Base-by-base conservation (phyloP, 2,113 vertebrate genomes). In the Ophiodon elongatus region DNA sequence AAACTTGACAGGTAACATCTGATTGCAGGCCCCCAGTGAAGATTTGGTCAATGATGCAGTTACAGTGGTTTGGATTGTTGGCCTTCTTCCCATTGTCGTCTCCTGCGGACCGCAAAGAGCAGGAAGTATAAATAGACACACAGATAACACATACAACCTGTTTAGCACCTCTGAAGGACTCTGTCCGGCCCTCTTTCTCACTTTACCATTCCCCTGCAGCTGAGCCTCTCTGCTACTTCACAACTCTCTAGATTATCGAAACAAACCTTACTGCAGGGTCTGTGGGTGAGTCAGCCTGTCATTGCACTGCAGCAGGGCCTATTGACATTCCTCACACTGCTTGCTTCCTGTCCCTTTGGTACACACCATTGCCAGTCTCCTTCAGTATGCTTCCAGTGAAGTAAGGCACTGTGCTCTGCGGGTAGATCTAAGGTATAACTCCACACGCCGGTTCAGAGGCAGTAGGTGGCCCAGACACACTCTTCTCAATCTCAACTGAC, bases 1-100 rank as follows among this genome's bases (percentile, higher is more conserved):
- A 99, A 92, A 98, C 98, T 93, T 99, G 98, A 96, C 98, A 99
- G 85, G 98, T 99, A 89, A 99, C 98, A 29, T 99, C 98, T 17
- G 98, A 99, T 96, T 99, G 98, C 91, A 99, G 96, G 86, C 98
- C 98, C 0, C 98, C 98, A 0, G 98, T 99, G 95, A 99, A 99
- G 92, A 99, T 99, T 97, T 99, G 98, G 96, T 99, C 98, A 84
- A 99, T 99, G 95, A 99, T 99, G 95, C 98, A 99, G 95, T 97
- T 99, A 96, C 98, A 99, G 96, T 99, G 98, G 95, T 99, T 99
- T 91, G 98, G 97, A 94, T 99, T 98, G 96, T 96, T 98, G 95
- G 97, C 97, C 95, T 99, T 99, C 93, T 99, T 99, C 79, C 97
- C 97, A 6, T 97, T 99, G 91, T 99, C 98, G 2, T 99, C 98